phyloP scores from a whole-genome alignment of 2,888 invertebrate genomes.

The Dastarcus helophoroides region DNA sequence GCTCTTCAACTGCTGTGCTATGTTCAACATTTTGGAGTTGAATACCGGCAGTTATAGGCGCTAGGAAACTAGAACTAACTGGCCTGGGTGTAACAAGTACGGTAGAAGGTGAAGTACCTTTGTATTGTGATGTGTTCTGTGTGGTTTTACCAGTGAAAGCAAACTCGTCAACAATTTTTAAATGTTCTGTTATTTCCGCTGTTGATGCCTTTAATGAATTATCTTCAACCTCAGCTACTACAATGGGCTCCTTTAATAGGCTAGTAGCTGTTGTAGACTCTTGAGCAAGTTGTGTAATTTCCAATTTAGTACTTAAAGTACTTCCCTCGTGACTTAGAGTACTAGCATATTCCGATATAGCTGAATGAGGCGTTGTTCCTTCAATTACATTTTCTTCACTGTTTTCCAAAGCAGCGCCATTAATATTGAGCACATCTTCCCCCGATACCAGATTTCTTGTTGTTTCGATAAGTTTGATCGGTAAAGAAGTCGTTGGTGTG shows the following conservation, averaged over 20 bases:
- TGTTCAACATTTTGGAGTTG: conserved; percentile 39
- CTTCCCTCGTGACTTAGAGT: not conserved
- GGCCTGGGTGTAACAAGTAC: conserved; percentile 47
- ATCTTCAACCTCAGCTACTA: conserved; percentile 32
- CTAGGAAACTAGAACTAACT: conserved; percentile 44
- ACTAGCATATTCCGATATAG: conserved; percentile 15
- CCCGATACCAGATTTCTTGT: conserved; percentile 51
- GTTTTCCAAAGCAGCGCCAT: conserved; percentile 36
- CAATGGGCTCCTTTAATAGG: conserved; percentile 28
- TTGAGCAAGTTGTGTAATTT: conserved; percentile 20
- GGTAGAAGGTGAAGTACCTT: conserved; percentile 18
- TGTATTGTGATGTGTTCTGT: conserved; percentile 20
- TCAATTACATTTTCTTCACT: conserved; percentile 14
- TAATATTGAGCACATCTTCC: conserved; percentile 53
- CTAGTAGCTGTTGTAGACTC: conserved; percentile 24
- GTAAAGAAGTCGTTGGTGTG: conserved; percentile 1
- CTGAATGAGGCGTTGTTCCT: conserved; percentile 17
- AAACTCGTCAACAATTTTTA: conserved; percentile 11
- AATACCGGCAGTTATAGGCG: conserved; percentile 49
- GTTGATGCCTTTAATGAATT: conserved; percentile 22
- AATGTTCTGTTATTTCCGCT: conserved; percentile 15
- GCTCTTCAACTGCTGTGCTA: conserved; percentile 19
- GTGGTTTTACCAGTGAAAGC: conserved; percentile 23
- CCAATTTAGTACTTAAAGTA: conserved; percentile 8
- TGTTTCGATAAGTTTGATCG: conserved; percentile 40